These are phyloP conservation scores for Patella pellucida DNA, from an alignment of 2,888 invertebrate genomes.

Conservation along the genomic window DNA sequence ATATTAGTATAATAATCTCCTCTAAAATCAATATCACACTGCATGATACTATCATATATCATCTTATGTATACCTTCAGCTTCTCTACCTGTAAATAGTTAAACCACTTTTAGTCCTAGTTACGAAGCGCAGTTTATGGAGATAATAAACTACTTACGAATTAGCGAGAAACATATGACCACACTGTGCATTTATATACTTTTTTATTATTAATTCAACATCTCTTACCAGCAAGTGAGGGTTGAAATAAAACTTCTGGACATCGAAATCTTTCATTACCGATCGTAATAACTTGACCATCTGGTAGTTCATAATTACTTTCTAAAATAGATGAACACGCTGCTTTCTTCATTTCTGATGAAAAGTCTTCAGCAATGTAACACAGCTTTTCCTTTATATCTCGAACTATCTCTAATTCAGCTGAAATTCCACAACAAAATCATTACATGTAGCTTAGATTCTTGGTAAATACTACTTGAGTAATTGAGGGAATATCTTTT, in stretches of 20 bases:
- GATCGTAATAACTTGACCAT: neutral
- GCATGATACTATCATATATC: neutral
- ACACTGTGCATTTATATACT: neutral
- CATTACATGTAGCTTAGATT: neutral
- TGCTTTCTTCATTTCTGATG: constrained; percentile 42
- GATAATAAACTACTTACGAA: too few species aligned
- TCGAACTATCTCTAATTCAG: constrained; percentile 8
- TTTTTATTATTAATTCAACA: neutral
- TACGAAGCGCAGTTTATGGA: too few species aligned
- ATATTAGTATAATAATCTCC: neutral
- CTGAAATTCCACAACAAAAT: neutral
- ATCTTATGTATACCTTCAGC: neutral
- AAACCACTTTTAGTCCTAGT: neutral
- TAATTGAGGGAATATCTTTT: too few species aligned
- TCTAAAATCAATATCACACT: constrained; percentile 13
- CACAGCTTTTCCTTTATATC: constrained; percentile 22
- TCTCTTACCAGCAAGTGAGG: constrained; percentile 31
- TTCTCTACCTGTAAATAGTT: neutral
- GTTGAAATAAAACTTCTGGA: constrained; percentile 1
- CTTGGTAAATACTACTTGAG: neutral
- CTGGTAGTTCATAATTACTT: neutral
- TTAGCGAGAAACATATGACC: too few species aligned
- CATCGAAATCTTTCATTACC: neutral
- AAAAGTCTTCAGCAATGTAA: constrained; percentile 47
- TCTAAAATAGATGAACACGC: neutral